Evolutionary conservation across 2,888 invertebrate species (phyloP).

Genomic region (Acrobasis repandana): DNA sequence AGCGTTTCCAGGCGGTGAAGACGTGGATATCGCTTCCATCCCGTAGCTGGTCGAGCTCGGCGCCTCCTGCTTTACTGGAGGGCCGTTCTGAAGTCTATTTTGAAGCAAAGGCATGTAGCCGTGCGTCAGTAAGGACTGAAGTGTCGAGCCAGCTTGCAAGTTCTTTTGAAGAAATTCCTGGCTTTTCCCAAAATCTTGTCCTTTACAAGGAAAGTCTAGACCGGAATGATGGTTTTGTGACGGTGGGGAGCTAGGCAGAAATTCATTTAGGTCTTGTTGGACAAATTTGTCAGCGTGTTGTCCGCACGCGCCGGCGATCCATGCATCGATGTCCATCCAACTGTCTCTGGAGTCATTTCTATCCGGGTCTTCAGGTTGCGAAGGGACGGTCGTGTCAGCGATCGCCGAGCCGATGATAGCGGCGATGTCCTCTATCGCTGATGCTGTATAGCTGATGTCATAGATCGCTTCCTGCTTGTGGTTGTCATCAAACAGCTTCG

Average conservation of each 20-base stretch:
- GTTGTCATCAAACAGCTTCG: conserved; percentile 76
- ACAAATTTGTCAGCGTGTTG: conserved; percentile 87
- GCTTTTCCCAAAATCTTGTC: conserved; percentile 71
- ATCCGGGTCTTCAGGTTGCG: conserved; percentile 87
- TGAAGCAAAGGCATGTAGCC: conserved; percentile 92
- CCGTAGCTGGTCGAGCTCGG: conserved; percentile 90
- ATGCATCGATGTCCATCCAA: conserved; percentile 95
- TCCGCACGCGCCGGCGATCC: conserved; percentile 91
- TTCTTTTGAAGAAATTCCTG: conserved; percentile 77
- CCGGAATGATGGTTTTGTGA: conserved; percentile 80
- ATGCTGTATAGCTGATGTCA: conserved; percentile 83
- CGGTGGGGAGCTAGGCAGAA: conserved; percentile 85
- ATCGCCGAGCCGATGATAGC: conserved; percentile 94
- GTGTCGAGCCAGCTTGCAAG: conserved; percentile 86
- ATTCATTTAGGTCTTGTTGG: conserved; percentile 87
- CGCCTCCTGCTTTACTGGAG: conserved; percentile 87
- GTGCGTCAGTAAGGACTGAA: conserved; percentile 90
- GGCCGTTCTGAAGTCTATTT: conserved; percentile 90
- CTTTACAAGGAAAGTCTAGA: conserved; percentile 73
- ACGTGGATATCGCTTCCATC: conserved; percentile 87
- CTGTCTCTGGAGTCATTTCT: conserved; percentile 88
- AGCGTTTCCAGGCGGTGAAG: conserved; percentile 93
- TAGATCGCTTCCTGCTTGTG: conserved; percentile 83
- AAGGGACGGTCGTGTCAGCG: conserved; percentile 93
- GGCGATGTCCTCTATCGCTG: conserved; percentile 90